These are phyloP conservation scores for Odontocerum albicorne DNA, from an alignment of 2,888 invertebrate genomes.

Conservation along the genomic window DNA sequence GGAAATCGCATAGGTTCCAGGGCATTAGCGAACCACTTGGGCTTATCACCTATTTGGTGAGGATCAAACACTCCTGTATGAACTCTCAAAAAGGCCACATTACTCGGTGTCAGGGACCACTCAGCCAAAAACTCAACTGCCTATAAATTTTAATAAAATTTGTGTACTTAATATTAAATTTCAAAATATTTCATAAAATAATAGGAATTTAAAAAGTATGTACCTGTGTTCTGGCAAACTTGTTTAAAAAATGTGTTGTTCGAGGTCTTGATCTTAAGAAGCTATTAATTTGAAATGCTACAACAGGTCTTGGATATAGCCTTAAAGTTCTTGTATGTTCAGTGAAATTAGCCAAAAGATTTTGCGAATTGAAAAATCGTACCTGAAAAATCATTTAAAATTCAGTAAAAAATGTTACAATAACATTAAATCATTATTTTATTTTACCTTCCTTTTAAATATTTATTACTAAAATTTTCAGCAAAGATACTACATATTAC, in stretches of 20 bases:
- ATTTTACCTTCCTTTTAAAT: too few relatives aligned
- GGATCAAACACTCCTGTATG: constrained; percentile 97
- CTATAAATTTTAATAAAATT: constrained; percentile 48
- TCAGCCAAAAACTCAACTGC: constrained; percentile 99
- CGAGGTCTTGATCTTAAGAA: constrained; percentile 92
- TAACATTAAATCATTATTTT: too few relatives aligned
- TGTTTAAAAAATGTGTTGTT: constrained; percentile 84
- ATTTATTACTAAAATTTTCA: too few relatives aligned
- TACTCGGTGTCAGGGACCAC: constrained; percentile 96
- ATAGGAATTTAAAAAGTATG: constrained; percentile 27
- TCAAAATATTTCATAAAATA: too few relatives aligned
- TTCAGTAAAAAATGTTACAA: too few relatives aligned
- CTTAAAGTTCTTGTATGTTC: constrained; percentile 97
- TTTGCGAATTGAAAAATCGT: constrained; percentile 97
- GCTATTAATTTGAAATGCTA: constrained; percentile 97
- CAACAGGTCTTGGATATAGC: constrained; percentile 96
- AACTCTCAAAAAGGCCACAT: constrained; percentile 95
- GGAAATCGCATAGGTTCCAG: constrained; percentile 89
- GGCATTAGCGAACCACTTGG: constrained; percentile 92
- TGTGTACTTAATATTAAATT: too few relatives aligned
- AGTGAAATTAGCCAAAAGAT: constrained; percentile 94
- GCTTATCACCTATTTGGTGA: constrained; percentile 93
- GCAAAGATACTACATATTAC: too few relatives aligned
- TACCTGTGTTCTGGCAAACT: constrained; percentile 92
- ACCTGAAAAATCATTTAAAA: constrained; percentile 58